A percentile compares a stretch with the other conserved stretches of the same genome.
These are phyloP conservation scores for Aphidius gifuensis DNA, from an alignment of 1,140 invertebrate genomes.

Conservation along the genomic window DNA sequence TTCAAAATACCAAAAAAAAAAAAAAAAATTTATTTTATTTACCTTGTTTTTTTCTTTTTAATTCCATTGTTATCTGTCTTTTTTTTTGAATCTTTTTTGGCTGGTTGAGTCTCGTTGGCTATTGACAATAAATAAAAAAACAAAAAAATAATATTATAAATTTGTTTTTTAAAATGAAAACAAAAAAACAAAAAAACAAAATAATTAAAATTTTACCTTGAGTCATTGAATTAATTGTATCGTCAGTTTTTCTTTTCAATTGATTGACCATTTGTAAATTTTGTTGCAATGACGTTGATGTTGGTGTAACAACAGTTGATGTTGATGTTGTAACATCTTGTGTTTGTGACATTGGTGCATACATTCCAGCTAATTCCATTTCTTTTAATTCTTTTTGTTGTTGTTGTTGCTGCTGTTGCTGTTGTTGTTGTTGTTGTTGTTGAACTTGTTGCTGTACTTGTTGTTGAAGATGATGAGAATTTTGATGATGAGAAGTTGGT, in stretches of 20 bases:
- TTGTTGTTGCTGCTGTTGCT: constrained; percentile 43
- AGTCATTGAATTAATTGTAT: constrained; percentile 44
- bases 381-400: constrained; percentile 51
- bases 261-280: constrained; percentile 45
- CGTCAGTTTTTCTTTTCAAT: constrained; percentile 48
- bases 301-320: constrained; percentile 38
- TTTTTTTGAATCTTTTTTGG: constrained; percentile 77
- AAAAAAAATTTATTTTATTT: constrained; percentile 29
- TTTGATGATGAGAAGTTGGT: constrained; percentile 45
- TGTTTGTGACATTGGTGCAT: constrained; percentile 45
- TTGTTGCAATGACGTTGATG: constrained; percentile 46
- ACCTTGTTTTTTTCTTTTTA: constrained; percentile 94
- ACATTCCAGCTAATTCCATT: constrained; percentile 50
- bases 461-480: constrained; percentile 42
- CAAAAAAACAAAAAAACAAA: constrained; percentile 16
- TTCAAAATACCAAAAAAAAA: neutral
- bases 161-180: constrained; percentile 6
- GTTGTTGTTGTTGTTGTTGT: constrained; percentile 40
- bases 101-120: constrained; percentile 49
- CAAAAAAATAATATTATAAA: constrained; percentile 13
- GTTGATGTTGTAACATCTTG: constrained; percentile 51
- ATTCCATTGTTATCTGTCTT: constrained; percentile 83
- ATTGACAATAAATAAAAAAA: constrained; percentile 35
- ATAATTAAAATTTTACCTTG: constrained; percentile 36
- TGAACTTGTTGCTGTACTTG: constrained; percentile 39